Conservation (phyloP, 2,888 invertebrate species). For the Vanessa cardui region DNA sequence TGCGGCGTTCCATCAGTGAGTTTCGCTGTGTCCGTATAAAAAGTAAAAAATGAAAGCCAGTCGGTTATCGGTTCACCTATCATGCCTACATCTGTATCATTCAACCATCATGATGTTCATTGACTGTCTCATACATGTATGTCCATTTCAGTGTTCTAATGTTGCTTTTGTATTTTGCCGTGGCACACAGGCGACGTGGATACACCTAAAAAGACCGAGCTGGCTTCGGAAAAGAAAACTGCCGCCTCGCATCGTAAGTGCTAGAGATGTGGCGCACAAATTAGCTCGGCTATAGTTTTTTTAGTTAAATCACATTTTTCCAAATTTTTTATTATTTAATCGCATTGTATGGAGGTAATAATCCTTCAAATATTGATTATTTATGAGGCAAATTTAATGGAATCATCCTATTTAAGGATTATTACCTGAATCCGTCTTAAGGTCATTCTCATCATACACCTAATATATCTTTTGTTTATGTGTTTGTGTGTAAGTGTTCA, state of each 20-base stretch:
- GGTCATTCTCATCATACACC: slow-evolving; percentile 10
- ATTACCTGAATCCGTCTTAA: slow-evolving; percentile 1
- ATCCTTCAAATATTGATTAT: slow-evolving; percentile 1
- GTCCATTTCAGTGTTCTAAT: slow-evolving; percentile 74
- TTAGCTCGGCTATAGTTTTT: slow-evolving; percentile 50
- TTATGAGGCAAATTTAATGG: neutral
- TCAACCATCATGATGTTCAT: slow-evolving; percentile 15
- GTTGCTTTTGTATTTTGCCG: slow-evolving; percentile 80
- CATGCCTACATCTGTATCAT: slow-evolving; percentile 4
- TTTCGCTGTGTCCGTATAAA: slow-evolving; percentile 42
- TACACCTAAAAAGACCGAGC: slow-evolving; percentile 79
- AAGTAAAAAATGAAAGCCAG: slow-evolving; percentile 16
- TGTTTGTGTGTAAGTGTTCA: slow-evolving; percentile 14
- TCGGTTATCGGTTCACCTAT: slow-evolving; percentile 26
- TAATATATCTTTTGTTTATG: slow-evolving; percentile 16
- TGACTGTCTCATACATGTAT: slow-evolving; percentile 43
- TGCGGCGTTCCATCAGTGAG: slow-evolving; percentile 80
- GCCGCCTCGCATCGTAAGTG: slow-evolving; percentile 80
- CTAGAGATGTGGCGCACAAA: slow-evolving; percentile 75
- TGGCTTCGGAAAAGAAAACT: slow-evolving; percentile 78
- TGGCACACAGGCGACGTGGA: slow-evolving; percentile 80
- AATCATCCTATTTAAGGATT: neutral
- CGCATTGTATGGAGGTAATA: slow-evolving; percentile 17
- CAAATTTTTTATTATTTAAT: slow-evolving; percentile 30
- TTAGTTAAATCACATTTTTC: slow-evolving; percentile 38